Percentiles rank a stretch among this genome's conserved stretches.
phyloP scores from a whole-genome alignment of 2,888 invertebrate species.

The Onchidella celtica region DNA sequence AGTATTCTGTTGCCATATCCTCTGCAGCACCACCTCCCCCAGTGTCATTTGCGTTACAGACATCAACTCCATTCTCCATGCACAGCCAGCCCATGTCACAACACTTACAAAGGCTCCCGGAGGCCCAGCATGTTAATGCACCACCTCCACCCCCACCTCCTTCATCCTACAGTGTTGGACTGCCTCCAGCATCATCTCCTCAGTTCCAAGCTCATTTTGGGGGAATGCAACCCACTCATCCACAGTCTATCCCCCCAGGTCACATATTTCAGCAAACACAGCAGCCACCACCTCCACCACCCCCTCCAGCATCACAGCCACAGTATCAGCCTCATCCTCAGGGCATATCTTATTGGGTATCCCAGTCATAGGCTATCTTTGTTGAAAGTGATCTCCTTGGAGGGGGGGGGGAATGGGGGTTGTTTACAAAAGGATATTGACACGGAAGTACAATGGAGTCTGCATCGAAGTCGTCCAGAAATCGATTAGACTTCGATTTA shows the following conservation, averaged over 20 bases:
- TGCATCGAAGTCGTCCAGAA: no score
- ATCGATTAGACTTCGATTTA: no score
- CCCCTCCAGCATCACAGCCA: conserved; percentile 39
- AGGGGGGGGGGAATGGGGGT: no score
- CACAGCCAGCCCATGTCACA: conserved; percentile 31
- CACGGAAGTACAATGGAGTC: no score
- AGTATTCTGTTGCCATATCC: conserved; percentile 43
- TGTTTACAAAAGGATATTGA: no score
- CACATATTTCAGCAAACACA: conserved; percentile 43
- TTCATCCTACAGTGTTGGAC: conserved; percentile 39
- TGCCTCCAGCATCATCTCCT: conserved; percentile 23
- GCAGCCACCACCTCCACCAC: conserved; percentile 42
- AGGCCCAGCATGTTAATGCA: conserved; percentile 16
- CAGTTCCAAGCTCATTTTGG: conserved; percentile 45
- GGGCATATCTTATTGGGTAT: conserved; percentile 43
- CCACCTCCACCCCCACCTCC: conserved; percentile 30
- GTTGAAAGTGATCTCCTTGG: no score
- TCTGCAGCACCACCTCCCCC: conserved; percentile 38
- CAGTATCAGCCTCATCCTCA: conserved; percentile 41
- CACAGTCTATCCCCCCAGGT: conserved; percentile 20
- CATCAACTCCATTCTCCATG: conserved; percentile 32
- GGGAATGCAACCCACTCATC: conserved; percentile 37
- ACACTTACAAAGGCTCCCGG: conserved; percentile 7
- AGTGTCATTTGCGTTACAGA: conserved; percentile 16
- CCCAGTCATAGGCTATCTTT: conserved; percentile 14